phyloP scores from a whole-genome alignment of 2,797 vertebrate species.

The Todus mexicanus region DNA sequence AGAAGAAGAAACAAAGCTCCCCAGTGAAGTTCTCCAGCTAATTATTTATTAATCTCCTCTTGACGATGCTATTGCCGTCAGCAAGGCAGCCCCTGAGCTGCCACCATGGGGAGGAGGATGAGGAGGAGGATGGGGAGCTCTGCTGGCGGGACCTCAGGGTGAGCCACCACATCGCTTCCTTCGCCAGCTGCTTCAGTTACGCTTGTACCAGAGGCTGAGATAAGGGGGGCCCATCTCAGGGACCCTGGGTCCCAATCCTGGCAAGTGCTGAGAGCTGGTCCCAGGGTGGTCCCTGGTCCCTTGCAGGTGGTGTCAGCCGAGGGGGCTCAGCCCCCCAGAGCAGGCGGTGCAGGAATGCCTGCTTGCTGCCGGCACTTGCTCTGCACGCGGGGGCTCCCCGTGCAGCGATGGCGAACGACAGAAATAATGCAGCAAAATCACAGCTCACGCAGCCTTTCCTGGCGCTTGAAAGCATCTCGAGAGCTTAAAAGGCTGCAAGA shows the following conservation, averaged over 20 bases:
- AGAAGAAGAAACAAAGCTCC: constrained; percentile 29
- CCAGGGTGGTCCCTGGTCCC: background rate
- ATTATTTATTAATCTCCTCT: constrained; percentile 47
- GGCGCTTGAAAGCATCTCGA: constrained; percentile 32
- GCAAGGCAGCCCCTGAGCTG: background rate
- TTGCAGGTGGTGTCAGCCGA: background rate
- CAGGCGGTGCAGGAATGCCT: background rate
- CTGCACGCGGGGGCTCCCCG: background rate
- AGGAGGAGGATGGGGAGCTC: background rate
- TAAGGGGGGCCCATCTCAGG: background rate
- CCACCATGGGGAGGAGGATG: background rate
- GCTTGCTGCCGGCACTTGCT: background rate
- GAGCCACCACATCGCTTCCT: fast-evolving
- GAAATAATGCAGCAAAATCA: constrained; percentile 61
- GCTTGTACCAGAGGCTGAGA: fast-evolving
- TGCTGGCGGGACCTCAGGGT: background rate
- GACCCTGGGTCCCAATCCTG: background rate
- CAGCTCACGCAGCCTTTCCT: constrained; percentile 1
- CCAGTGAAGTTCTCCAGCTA: background rate
- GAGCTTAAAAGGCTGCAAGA: constrained; percentile 51
- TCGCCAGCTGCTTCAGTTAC: fast-evolving
- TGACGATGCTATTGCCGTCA: background rate
- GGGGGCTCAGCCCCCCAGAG: background rate
- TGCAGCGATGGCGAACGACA: background rate
- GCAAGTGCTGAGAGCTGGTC: background rate